Evolutionary conservation across 1,140 invertebrate species (phyloP).

Genomic region (Gyrodactylus bullatarudis): DNA sequence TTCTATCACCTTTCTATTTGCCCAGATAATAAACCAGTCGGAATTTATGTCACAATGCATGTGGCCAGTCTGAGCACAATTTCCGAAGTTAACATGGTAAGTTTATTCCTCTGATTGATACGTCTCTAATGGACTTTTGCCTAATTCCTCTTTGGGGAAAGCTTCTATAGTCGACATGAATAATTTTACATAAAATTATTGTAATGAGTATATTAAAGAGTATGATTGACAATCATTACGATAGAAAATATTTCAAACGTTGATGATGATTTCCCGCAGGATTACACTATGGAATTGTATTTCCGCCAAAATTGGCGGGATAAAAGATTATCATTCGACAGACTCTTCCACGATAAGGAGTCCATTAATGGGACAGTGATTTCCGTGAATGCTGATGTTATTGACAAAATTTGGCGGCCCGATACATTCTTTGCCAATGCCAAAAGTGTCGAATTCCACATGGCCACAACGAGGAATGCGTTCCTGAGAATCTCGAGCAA

Average conservation of each 20-base stretch:
- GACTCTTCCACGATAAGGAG: neutral
- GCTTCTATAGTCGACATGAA: no score
- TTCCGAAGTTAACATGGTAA: constrained; percentile 93
- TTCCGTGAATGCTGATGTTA: constrained; percentile 11
- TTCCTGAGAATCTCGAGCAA: constrained; percentile 17
- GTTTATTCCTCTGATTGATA: no score
- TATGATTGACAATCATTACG: no score
- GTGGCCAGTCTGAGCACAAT: constrained; percentile 89
- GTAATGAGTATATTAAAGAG: no score
- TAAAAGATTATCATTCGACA: constrained; percentile 9
- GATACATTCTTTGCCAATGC: constrained; percentile 22
- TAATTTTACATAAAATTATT: no score
- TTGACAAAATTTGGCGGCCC: constrained; percentile 18
- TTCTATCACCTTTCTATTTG: neutral
- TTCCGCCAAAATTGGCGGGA: constrained; percentile 14
- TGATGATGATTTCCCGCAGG: no score
- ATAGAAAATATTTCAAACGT: no score
- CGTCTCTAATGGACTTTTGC: no score
- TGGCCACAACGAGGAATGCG: constrained; percentile 20
- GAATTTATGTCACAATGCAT: constrained; percentile 85
- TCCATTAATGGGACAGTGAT: constrained; percentile 9
- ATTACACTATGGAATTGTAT: constrained; percentile 14
- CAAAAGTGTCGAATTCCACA: constrained; percentile 19
- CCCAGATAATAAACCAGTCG: constrained; percentile 29
- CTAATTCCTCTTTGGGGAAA: no score